Conservation (phyloP, 2,113 vertebrate species). For the Larimichthys polyactis region DNA sequence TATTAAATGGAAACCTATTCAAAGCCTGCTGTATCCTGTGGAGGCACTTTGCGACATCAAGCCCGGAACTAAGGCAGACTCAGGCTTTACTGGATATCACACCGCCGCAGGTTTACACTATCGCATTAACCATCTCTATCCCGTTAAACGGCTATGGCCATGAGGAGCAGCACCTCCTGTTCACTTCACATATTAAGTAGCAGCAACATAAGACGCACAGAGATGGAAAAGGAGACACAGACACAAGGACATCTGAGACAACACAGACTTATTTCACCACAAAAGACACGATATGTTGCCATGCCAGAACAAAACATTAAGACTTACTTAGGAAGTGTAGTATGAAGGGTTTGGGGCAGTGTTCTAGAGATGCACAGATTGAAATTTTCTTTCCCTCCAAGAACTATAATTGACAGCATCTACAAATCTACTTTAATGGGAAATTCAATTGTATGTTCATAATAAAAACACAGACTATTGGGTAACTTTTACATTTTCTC, state of each 20-base stretch:
- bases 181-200: constrained; percentile 36
- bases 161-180: constrained; percentile 40
- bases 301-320: not conserved
- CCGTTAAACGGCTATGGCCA: constrained; percentile 39
- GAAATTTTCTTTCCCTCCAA: too few species aligned
- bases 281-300: not conserved
- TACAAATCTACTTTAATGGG: too few species aligned
- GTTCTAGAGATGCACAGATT: too few species aligned
- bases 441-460: too few species aligned
- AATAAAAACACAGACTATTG: too few species aligned
- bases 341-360: not conserved
- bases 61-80: constrained; percentile 17
- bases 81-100: constrained; percentile 42
- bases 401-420: too few species aligned
- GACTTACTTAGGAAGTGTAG: not conserved
- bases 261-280: not conserved
- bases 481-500: too few species aligned
- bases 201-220: not conserved
- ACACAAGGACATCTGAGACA: not conserved
- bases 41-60: constrained; percentile 62
- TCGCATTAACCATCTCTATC: constrained; percentile 49
- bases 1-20: constrained; percentile 56
- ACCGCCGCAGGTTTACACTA: constrained; percentile 18
- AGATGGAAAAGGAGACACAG: not conserved
- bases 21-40: constrained; percentile 41